Evolutionary conservation across 2,797 vertebrate genomes (phyloP).

Genomic region (Bufotes viridis): DNA sequence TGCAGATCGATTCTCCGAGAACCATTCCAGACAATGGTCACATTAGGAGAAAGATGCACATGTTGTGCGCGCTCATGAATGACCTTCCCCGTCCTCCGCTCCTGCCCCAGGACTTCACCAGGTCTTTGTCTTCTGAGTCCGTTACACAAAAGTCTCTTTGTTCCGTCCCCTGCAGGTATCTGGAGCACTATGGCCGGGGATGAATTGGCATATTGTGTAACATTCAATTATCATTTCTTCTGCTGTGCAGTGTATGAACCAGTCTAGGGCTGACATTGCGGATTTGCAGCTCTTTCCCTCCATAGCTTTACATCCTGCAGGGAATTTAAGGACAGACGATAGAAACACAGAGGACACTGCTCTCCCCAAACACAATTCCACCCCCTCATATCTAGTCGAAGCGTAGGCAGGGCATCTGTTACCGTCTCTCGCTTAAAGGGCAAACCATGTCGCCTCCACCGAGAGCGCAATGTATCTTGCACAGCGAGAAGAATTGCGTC

Average conservation of each 20-base stretch:
- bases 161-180: constrained; percentile 1
- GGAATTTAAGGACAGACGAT: constrained; percentile 19
- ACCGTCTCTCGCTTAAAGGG: constrained; percentile 39
- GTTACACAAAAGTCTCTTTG: neutral
- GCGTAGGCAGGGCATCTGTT: constrained; percentile 53
- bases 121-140: neutral
- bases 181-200: neutral
- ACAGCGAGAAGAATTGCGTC: neutral
- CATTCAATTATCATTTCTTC: neutral
- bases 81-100: neutral
- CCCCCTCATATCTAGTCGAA: constrained; percentile 25
- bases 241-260: neutral
- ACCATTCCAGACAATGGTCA: neutral
- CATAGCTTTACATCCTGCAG: neutral
- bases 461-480: neutral
- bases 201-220: neutral
- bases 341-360: neutral
- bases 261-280: neutral
- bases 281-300: neutral
- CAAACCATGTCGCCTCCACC: neutral
- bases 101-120: neutral
- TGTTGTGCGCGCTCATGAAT: neutral
- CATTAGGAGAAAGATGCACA: neutral
- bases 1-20: neutral
- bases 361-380: constrained; percentile 2